phyloP scores from a whole-genome alignment of 1,140 invertebrate genomes.

The Calephelis nemesis region DNA sequence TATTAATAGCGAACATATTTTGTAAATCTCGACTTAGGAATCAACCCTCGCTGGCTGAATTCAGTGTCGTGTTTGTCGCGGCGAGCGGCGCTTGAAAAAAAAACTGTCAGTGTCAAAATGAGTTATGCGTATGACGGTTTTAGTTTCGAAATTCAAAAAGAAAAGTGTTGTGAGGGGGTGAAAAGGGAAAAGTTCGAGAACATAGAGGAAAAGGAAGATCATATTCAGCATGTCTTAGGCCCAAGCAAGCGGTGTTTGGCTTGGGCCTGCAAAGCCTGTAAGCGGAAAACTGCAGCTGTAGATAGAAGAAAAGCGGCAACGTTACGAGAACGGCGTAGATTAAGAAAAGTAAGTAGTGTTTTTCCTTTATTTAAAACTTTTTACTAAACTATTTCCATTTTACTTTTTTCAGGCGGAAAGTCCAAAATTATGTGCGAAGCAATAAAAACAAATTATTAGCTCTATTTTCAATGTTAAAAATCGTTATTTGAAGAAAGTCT shows the following conservation, averaged over 20 bases:
- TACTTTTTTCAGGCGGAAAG: too few species aligned
- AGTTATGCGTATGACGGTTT: conserved; percentile 54
- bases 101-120: conserved; percentile 44
- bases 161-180: conserved; percentile 54
- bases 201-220: conserved; percentile 42
- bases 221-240: conserved; percentile 70
- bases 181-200: conserved; percentile 52
- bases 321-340: conserved; percentile 92
- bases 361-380: background rate
- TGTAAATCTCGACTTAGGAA: conserved; percentile 65
- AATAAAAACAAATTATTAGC: too few species aligned
- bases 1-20: conserved; percentile 77
- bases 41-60: conserved; percentile 59
- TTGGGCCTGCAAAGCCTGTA: conserved; percentile 98
- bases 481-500: too few species aligned
- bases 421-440: too few species aligned
- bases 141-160: conserved; percentile 47
- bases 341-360: conserved; percentile 88
- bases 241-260: conserved; percentile 89
- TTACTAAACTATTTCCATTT: too few species aligned
- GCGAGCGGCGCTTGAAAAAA: conserved; percentile 59
- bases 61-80: conserved; percentile 63
- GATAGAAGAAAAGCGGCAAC: conserved; percentile 98
- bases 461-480: too few species aligned
- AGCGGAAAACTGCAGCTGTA: conserved; percentile 95